Percentiles rank a stretch among this genome's conserved stretches.
Conservation (phyloP, 2,888 invertebrate species). For the Oscheius sp. region DNA sequence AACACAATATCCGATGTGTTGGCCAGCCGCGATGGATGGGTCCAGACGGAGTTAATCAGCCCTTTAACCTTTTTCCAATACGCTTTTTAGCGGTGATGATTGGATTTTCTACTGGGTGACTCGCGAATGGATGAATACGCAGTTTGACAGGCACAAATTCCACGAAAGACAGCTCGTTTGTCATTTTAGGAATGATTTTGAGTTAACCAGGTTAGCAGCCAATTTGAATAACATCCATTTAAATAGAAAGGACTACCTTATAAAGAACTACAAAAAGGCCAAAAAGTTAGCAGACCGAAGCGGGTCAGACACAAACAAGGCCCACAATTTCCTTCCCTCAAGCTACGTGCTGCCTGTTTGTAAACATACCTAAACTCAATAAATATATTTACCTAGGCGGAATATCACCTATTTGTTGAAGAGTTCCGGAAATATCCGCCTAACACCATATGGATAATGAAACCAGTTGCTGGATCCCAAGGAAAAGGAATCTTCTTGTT, state of each 20-base stretch:
- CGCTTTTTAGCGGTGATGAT: conserved; percentile 73
- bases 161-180: conserved; percentile 77
- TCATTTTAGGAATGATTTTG: conserved; percentile 79
- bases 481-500: conserved; percentile 80
- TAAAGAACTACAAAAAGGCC: conserved; percentile 69
- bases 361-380: conserved; percentile 49
- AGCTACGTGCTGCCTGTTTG: conserved; percentile 79
- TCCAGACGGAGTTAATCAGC: conserved; percentile 55
- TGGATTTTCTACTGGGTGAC: conserved; percentile 80
- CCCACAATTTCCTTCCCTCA: conserved; percentile 77
- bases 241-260: conserved; percentile 75
- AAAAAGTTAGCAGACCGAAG: conserved; percentile 57
- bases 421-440: conserved; percentile 77
- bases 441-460: conserved; percentile 80
- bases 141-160: conserved; percentile 75
- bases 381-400: conserved; percentile 74
- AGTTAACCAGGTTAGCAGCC: conserved; percentile 77
- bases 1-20: conserved; percentile 70
- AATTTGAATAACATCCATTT: neutral
- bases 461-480: conserved; percentile 79
- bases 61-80: conserved; percentile 7
- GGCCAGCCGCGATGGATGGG: conserved; percentile 64
- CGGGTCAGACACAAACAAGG: conserved; percentile 40
- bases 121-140: conserved; percentile 77
- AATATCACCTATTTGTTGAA: conserved; percentile 79